Percentiles rank a stretch among this genome's conserved stretches.
Evolutionary conservation across 1,140 invertebrate genomes (phyloP).

Genomic region (Elysia chlorotica): DNA sequence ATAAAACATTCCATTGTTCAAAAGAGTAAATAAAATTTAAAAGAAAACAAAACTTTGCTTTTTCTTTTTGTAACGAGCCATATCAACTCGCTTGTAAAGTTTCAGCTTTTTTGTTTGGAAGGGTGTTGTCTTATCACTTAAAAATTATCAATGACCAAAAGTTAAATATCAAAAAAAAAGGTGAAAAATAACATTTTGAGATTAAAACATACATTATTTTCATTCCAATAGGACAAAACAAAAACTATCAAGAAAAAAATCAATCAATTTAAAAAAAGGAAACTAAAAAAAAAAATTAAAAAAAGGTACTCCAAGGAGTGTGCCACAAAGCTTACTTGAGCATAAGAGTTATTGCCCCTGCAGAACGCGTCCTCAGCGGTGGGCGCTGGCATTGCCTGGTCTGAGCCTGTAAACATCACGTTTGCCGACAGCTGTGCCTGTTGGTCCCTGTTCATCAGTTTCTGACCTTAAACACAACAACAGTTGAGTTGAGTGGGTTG

Average conservation of each 20-base stretch:
- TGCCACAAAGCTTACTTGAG: conserved; percentile 31
- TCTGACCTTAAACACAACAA: conserved; percentile 6
- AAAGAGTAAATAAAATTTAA: no score
- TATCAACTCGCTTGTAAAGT: no score
- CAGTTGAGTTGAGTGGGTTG: no score
- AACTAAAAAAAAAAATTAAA: background rate
- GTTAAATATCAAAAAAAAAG: background rate
- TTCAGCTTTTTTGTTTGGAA: no score
- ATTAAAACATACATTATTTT: background rate
- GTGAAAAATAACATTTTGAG: background rate
- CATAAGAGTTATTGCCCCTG: conserved; percentile 46
- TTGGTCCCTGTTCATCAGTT: conserved; percentile 9
- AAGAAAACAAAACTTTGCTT: no score
- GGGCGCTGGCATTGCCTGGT: conserved; percentile 3
- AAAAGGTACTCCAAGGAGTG: background rate
- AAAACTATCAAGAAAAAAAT: background rate
- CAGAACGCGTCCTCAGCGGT: conserved; percentile 43
- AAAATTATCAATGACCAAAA: background rate
- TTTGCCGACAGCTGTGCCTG: conserved; percentile 1
- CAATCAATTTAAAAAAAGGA: background rate
- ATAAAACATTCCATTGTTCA: no score
- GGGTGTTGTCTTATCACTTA: no score
- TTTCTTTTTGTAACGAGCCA: no score
- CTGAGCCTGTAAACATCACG: background rate
- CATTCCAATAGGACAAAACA: background rate